Conservation (phyloP, 2,113 vertebrate species). For the Arothron firmamentum region DNA sequence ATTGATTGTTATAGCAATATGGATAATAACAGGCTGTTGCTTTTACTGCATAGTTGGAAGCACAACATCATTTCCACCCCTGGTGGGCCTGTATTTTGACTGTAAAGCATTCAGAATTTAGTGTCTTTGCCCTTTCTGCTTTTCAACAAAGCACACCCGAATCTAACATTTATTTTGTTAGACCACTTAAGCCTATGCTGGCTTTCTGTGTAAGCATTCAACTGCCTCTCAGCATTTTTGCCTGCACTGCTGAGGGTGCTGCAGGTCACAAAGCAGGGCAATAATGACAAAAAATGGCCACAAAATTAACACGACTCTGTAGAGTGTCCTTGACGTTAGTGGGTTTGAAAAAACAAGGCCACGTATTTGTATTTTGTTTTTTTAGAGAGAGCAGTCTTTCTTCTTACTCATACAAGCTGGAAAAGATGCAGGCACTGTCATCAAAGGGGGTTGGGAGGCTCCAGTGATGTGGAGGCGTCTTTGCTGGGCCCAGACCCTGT, state of each 20-base stretch:
- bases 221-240: slow-evolving; percentile 30
- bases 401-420: not conserved
- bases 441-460: slow-evolving; percentile 4
- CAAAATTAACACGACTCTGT: not conserved
- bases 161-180: slow-evolving; percentile 28
- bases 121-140: not conserved
- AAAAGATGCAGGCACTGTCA: slow-evolving; percentile 35
- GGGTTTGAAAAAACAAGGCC: too few species aligned
- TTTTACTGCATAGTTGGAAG: not conserved
- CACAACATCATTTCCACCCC: not conserved
- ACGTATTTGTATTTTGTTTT: not conserved
- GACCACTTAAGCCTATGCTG: slow-evolving; percentile 9
- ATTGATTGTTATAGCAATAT: not conserved
- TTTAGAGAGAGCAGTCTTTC: slow-evolving; percentile 1
- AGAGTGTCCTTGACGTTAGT: not conserved
- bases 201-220: slow-evolving; percentile 12
- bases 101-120: not conserved
- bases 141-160: slow-evolving; percentile 4
- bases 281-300: slow-evolving; percentile 17
- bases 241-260: slow-evolving; percentile 31
- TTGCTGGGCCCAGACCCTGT: slow-evolving; percentile 67
- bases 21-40: not conserved
- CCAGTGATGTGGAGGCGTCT: slow-evolving; percentile 34
- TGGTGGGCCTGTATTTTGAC: not conserved
- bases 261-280: slow-evolving; percentile 24